Percentiles rank a stretch among this genome's conserved stretches.
Evolutionary conservation across 2,797 vertebrate genomes (phyloP).

Genomic region (Stomatorhinus walkeri): DNA sequence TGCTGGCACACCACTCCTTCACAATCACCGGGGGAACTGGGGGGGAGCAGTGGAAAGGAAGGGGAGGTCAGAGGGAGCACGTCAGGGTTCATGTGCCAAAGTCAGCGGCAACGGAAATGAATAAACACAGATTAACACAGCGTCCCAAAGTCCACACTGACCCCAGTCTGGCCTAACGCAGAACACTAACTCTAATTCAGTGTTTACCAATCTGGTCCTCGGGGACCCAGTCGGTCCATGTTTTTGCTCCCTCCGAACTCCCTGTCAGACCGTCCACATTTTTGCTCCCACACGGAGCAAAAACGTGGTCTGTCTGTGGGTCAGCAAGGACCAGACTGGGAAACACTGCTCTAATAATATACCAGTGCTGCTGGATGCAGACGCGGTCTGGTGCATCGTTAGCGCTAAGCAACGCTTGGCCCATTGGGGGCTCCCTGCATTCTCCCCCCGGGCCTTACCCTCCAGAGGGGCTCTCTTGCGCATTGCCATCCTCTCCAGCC

Average conservation of each 20-base stretch:
- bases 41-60: not conserved
- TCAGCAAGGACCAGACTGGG: not conserved
- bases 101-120: not conserved
- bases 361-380: not conserved
- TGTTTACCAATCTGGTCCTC: not conserved
- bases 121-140: not conserved
- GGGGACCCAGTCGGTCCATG: not conserved
- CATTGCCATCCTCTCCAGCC: constrained; percentile 76
- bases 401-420: not conserved
- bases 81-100: not conserved
- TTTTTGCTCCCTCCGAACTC: not conserved
- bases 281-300: not conserved
- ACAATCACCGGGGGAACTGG: constrained; percentile 82
- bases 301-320: not conserved
- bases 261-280: not conserved
- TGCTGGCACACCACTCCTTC: constrained; percentile 87
- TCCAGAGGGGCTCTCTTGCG: constrained; percentile 72
- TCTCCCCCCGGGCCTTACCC: constrained; percentile 46
- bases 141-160: not conserved
- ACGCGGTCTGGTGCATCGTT: not conserved
- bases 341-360: not conserved
- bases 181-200: not conserved
- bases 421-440: not conserved
- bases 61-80: not conserved
- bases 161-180: not conserved